Conservation (phyloP, 2,797 vertebrate genomes). For the Fundulus diaphanus region DNA sequence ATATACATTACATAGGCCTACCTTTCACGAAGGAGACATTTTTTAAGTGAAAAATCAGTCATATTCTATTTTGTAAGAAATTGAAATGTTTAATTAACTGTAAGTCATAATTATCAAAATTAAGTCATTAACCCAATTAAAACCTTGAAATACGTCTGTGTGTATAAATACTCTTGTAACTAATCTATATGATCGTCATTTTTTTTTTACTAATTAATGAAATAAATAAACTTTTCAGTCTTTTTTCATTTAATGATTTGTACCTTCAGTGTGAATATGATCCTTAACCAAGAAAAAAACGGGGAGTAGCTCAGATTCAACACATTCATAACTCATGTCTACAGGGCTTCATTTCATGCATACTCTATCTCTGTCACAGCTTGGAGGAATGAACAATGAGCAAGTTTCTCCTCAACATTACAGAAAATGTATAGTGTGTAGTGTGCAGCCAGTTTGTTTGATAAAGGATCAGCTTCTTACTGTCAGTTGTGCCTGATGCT, state of each 20-base stretch:
- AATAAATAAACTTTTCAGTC: neutral
- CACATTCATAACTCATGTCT: slow-evolving; percentile 6
- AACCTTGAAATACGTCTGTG: neutral
- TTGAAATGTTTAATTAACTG: neutral
- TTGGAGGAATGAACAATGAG: neutral
- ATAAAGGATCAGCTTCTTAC: slow-evolving; percentile 43
- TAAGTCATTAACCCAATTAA: neutral
- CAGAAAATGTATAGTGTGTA: slow-evolving; percentile 10
- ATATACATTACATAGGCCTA: neutral
- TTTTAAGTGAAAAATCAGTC: neutral
- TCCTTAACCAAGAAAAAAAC: neutral
- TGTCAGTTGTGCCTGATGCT: slow-evolving; percentile 22
- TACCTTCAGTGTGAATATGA: neutral
- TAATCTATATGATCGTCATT: neutral
- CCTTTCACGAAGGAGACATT: neutral
- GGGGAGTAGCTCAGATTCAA: slow-evolving; percentile 1
- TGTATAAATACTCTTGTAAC: slow-evolving; percentile 1
- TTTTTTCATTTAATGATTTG: neutral
- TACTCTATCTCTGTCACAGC: neutral
- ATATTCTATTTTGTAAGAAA: neutral
- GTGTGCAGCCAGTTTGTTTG: slow-evolving; percentile 33
- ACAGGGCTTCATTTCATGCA: neutral
- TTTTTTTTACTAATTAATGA: neutral
- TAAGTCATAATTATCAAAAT: neutral
- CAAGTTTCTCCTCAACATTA: slow-evolving; percentile 9